These are phyloP conservation scores for Actinopyga echinites DNA, from an alignment of 53 echinoderm and acorn worm species.

Conservation along the genomic window DNA sequence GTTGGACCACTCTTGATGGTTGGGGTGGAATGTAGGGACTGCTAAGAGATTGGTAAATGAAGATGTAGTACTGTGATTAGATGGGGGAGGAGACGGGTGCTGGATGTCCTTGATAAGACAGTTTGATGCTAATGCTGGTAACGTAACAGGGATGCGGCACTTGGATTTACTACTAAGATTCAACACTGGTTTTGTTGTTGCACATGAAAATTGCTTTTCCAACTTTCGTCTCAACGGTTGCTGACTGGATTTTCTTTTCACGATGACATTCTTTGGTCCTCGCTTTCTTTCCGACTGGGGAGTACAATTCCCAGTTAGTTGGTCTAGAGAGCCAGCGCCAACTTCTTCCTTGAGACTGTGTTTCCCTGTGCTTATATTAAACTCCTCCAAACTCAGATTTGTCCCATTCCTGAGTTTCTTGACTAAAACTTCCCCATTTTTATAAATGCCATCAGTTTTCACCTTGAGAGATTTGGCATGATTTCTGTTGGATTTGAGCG, in stretches of 20 bases:
- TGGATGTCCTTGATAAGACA: constrained; percentile 26
- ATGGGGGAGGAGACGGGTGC: constrained; percentile 28
- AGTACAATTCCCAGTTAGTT: background rate
- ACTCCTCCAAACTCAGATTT: constrained; percentile 6
- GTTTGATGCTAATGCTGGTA: constrained; percentile 38
- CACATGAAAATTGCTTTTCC: constrained; percentile 29
- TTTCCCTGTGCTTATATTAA: background rate
- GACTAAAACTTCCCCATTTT: background rate
- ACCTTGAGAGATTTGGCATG: background rate
- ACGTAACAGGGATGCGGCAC: constrained; percentile 13
- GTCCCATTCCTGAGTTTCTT: constrained; percentile 33
- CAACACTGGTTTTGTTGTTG: background rate
- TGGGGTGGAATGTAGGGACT: constrained; percentile 77
- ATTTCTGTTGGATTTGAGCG: background rate
- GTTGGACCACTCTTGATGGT: constrained; percentile 82
- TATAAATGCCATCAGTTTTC: constrained; percentile 13
- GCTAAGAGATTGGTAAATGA: constrained; percentile 30
- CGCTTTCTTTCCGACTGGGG: background rate
- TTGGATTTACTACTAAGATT: background rate
- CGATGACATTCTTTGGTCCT: background rate
- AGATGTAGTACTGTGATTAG: constrained; percentile 58
- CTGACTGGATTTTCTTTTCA: background rate
- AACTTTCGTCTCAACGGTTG: constrained; percentile 13
- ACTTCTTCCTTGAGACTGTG: background rate
- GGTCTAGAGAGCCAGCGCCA: background rate